phyloP scores from a whole-genome alignment of 1,140 invertebrate genomes.

The Ruditapes philippinarum region DNA sequence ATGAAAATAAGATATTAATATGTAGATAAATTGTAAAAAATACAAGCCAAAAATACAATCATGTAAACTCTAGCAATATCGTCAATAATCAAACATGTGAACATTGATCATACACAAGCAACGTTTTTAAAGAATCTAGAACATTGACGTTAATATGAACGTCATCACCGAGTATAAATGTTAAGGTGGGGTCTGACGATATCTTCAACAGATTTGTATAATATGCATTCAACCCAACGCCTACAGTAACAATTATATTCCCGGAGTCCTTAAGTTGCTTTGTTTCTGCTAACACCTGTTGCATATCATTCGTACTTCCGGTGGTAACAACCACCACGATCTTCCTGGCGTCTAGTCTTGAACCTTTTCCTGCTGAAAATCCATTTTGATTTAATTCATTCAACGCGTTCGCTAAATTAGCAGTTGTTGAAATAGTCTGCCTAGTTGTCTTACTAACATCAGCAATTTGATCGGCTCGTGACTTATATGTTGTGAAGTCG shows the following conservation, averaged over 20 bases:
- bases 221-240: neutral
- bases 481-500: neutral
- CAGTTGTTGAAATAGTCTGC: neutral
- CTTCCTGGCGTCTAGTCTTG: neutral
- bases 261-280: neutral
- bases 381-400: neutral
- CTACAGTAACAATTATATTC: neutral
- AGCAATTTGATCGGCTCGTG: neutral
- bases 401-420: neutral
- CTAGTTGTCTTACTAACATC: neutral
- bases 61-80: no score
- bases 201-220: neutral
- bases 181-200: neutral
- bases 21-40: no score
- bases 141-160: neutral
- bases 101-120: conserved; percentile 3
- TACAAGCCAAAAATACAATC: no score
- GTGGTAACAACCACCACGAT: neutral
- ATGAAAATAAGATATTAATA: no score
- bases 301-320: neutral
- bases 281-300: neutral
- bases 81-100: conserved; percentile 6
- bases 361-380: neutral
- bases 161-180: conserved; percentile 23
- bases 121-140: neutral